Evolutionary conservation across 1,140 invertebrate genomes (phyloP), one percentile per base, ranked within the genome.

Genomic region (Heliconius melpomene): DNA sequence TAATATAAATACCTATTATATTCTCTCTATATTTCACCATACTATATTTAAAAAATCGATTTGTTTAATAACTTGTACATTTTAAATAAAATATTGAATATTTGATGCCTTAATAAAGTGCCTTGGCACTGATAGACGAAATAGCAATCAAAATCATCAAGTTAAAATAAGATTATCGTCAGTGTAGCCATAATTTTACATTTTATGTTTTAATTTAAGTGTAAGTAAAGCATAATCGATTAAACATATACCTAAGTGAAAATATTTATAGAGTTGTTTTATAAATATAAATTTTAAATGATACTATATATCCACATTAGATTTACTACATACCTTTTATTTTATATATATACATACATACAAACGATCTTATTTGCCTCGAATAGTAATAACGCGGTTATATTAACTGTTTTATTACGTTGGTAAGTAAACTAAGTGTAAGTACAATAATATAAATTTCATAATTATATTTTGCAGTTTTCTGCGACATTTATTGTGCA

Each of bases 311-410:
- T 57, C 7, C n/a, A 9, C 54, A 57, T 57, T 54, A 57, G 54
- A 57, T 57, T 23, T 57, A 57, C 8, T 57, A 23, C 8, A 2
- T 23, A 57, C 7, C n/a, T 57, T 23, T 57, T 57, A 57, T 23
- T 23, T 57, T 36, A 36, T 36, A 57, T 57, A 57, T 57, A 9
- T 36, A 32, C 18, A 60, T 66, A 8, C 23, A 66, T 29, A 66
- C 23, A 66, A 66, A 66, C 26, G 60, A 66, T 66, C 23, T 66
- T 66, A 66, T 66, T 66, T 72, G 66, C 66, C 60, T 75, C 78
- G 66, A 77, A 60, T 78, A 80, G 46, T 74, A 77, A 50, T 46
- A 36, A 81, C 75, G 50, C 78, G 78, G 82, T 83, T 83, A 83
- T 83, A 75, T 83, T 83, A 81, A 81, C 82, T 83, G 78, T 72